Conservation (phyloP, 1,140 invertebrate genomes). For the Trinorchestia longiramus region DNA sequence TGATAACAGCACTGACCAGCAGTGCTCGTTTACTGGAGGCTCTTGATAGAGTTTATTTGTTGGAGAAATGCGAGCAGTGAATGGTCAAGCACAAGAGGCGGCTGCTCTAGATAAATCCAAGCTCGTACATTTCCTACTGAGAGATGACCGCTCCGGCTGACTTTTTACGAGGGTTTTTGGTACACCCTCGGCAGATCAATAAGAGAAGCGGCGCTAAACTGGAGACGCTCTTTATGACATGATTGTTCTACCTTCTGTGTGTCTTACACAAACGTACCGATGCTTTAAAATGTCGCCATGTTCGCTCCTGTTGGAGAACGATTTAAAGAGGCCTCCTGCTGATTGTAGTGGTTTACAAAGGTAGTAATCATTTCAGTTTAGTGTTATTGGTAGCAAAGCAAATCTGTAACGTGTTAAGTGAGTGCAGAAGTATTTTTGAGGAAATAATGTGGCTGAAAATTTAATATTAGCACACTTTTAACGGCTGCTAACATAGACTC, state of each 20-base stretch:
- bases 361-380: too few species aligned
- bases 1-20: slow-evolving; percentile 4
- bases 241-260: slow-evolving; percentile 9
- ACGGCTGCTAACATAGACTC: too few species aligned
- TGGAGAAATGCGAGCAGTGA: background rate
- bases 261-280: background rate
- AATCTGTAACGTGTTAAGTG: background rate
- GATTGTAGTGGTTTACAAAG: too few species aligned
- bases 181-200: slow-evolving; percentile 38
- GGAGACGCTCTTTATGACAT: slow-evolving; percentile 11
- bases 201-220: slow-evolving; percentile 40
- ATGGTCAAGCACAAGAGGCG: background rate
- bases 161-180: slow-evolving; percentile 39
- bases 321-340: too few species aligned
- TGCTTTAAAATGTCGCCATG: background rate
- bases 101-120: background rate
- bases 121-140: slow-evolving; percentile 18
- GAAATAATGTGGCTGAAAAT: background rate
- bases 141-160: slow-evolving; percentile 51
- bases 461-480: too few species aligned
- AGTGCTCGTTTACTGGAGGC: slow-evolving; percentile 1
- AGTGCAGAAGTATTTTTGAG: background rate
- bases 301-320: too few species aligned
- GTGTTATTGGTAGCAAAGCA: too few species aligned
- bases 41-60: slow-evolving; percentile 33